phyloP scores from a whole-genome alignment of 2,888 invertebrate species.

The Tenodera sinensis region DNA sequence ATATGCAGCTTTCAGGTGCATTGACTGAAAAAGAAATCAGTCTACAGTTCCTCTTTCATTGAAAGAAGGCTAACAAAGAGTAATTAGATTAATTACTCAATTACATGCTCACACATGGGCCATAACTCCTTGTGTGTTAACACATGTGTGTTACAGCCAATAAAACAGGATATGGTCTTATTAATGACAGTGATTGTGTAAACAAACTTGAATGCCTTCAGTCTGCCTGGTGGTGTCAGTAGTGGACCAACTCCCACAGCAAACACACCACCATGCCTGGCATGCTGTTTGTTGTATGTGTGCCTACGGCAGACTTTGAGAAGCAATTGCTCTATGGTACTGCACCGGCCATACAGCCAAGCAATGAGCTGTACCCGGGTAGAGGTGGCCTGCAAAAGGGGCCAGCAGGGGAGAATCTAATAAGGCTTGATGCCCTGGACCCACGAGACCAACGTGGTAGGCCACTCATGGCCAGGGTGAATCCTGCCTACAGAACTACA shows the following conservation, averaged over 20 bases:
- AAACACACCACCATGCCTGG: slow-evolving; percentile 26
- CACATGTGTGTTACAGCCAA: background rate
- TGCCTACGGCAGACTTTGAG: slow-evolving; percentile 66
- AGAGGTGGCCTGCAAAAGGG: background rate
- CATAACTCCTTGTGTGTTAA: background rate
- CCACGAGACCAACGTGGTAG: background rate
- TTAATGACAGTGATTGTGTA: background rate
- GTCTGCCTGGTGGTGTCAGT: background rate
- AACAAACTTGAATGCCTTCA: background rate
- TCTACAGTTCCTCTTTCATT: background rate
- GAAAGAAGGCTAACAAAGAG: background rate
- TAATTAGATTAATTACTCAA: background rate
- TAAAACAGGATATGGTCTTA: background rate
- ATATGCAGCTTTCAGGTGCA: no score
- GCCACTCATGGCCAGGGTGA: background rate
- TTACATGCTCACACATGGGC: background rate
- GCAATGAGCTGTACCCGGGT: background rate
- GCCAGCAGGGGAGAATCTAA: background rate
- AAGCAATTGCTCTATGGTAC: slow-evolving; percentile 54
- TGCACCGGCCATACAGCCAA: background rate
- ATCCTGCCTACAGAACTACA: background rate
- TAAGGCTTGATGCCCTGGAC: background rate
- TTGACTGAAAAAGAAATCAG: background rate
- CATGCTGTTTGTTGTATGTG: slow-evolving; percentile 61
- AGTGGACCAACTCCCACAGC: background rate